Base-by-base conservation (phyloP, 2,888 invertebrate species). In the Sepiola atlantica region DNA sequence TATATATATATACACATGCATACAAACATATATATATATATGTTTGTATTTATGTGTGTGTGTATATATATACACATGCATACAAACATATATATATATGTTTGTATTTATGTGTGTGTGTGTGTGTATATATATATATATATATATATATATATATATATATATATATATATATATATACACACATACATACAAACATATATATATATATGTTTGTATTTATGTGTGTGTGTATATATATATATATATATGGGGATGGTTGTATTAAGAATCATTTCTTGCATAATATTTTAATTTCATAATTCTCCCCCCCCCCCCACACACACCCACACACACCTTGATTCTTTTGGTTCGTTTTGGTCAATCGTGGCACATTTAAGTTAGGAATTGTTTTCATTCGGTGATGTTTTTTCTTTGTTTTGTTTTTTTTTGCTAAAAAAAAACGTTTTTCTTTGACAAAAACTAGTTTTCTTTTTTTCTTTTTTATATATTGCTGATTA, bases 11-110 rank as follows among this genome's bases (percentile, higher is more conserved):
- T 35, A 92, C n/a, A 92, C 92, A 35, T 92, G 32, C 21, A 35
- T 35, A 35, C n/a, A n/a, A 21, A 92, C n/a, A 32, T 92, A 92
- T 92, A 92, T 92, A 92, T 92, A 92, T 92, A 32, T 92, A 10
- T 77, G n/a, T 6, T 28, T 3, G 2, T 77, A n/a, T 77, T 28
- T n/a, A n/a, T n/a, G n/a, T n/a, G n/a, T n/a, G n/a, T n/a, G n/a
- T n/a, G n/a, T n/a, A 28, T 77, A 24, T n/a, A 77, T 77, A 28
- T 28, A 77, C 8, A n/a, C n/a, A n/a, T n/a, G n/a, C n/a, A n/a
- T n/a, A n/a, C n/a, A n/a, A n/a, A n/a, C n/a, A n/a, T 24, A 77
- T 77, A 77, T 77, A n/a, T 77, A 77, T 77, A n/a, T 77, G 77
- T 3, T 4, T 3, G 77, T n/a, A n/a, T n/a, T n/a, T 77, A 77